Conservation (phyloP, 2,888 invertebrate genomes). For the Coremacera marginata region DNA sequence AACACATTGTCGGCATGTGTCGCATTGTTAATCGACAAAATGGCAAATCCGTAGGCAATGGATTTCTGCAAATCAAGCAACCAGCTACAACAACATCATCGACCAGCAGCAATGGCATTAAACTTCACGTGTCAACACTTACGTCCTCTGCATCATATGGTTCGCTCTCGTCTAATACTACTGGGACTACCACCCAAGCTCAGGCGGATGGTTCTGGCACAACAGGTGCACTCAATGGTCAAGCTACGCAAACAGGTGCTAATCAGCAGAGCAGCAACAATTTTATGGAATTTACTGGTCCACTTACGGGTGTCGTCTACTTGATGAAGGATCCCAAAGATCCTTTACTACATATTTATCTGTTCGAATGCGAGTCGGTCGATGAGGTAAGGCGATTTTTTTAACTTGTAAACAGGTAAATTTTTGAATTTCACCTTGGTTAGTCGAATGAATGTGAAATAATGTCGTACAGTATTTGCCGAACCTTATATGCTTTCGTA, state of each 20-base stretch:
- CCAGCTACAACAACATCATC: conserved; percentile 44
- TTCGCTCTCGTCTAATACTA: conserved; percentile 61
- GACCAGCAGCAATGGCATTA: conserved; percentile 36
- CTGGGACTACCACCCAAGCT: background rate
- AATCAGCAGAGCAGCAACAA: conserved; percentile 51
- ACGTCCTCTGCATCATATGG: conserved; percentile 65
- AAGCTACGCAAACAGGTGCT: conserved; percentile 17
- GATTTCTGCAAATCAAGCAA: conserved; percentile 63
- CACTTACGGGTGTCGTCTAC: conserved; percentile 78
- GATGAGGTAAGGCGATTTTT: conserved; percentile 75
- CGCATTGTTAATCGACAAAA: conserved; percentile 66
- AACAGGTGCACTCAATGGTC: conserved; percentile 46
- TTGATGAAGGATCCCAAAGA: conserved; percentile 80
- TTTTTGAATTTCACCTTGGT: too few species aligned
- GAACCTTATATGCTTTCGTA: too few species aligned
- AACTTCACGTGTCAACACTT: conserved; percentile 46
- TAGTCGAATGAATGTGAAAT: too few species aligned
- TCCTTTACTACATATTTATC: conserved; percentile 80
- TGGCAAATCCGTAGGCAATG: conserved; percentile 62
- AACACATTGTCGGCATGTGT: conserved; percentile 73
- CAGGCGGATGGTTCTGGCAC: conserved; percentile 55
- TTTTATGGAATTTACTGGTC: conserved; percentile 71
- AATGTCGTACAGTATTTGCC: too few species aligned
- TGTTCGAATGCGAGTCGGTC: conserved; percentile 77
- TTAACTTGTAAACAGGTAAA: too few species aligned